These are phyloP conservation scores for Narcine bancroftii DNA, from an alignment of 2,113 vertebrate species.

Conservation along the genomic window DNA sequence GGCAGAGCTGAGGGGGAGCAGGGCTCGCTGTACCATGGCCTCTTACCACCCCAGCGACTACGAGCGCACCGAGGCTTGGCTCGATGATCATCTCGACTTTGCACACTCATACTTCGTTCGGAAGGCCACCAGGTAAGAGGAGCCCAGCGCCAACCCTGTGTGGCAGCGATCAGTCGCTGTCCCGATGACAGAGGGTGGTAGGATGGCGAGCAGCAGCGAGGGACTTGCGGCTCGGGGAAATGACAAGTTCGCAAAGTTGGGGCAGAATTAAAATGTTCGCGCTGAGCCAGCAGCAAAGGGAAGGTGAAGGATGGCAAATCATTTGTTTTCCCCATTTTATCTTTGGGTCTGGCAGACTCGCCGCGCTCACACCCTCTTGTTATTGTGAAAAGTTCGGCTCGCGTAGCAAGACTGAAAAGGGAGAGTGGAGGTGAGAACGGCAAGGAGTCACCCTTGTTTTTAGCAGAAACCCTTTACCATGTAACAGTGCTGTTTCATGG, in stretches of 20 bases:
- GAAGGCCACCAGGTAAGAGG: conserved; percentile 79
- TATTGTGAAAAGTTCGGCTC: not conserved
- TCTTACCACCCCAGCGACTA: conserved; percentile 50
- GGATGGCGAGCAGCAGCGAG: too few relatives aligned
- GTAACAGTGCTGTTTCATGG: too few relatives aligned
- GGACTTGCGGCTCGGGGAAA: not conserved
- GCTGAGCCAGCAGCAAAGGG: not conserved
- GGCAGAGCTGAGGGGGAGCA: conserved; percentile 17
- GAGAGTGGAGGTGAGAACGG: not conserved
- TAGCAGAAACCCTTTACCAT: not conserved
- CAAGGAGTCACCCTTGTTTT: not conserved
- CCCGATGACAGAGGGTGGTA: too few relatives aligned
- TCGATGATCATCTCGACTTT: conserved; percentile 86
- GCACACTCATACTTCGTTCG: conserved; percentile 80
- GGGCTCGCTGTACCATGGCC: too few relatives aligned
- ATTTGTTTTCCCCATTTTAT: not conserved
- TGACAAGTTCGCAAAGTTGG: not conserved
- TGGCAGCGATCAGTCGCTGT: too few relatives aligned
- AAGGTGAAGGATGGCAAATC: not conserved
- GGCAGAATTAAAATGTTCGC: not conserved
- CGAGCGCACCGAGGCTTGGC: conserved; percentile 82
- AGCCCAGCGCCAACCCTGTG: too few relatives aligned
- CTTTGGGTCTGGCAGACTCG: too few relatives aligned
- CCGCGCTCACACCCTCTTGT: too few relatives aligned
- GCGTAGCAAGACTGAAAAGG: not conserved